Conservation (phyloP, 1,140 invertebrate species). For the Lasioglossum albipes region DNA sequence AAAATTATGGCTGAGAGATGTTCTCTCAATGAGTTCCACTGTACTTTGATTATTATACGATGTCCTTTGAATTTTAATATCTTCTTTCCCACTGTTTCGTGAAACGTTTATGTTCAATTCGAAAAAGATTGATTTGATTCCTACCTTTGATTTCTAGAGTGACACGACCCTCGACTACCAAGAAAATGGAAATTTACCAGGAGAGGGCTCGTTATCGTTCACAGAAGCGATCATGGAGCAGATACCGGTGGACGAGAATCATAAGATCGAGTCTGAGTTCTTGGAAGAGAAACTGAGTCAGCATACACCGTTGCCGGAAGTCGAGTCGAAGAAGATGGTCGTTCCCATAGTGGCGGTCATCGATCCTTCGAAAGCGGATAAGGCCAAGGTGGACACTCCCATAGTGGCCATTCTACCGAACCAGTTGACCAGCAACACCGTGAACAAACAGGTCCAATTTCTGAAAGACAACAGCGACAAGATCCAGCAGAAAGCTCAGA, state of each 20-base stretch:
- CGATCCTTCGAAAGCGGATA: conserved; percentile 32
- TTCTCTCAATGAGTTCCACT: too few relatives aligned
- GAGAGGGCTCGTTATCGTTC: not conserved
- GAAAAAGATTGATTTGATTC: too few relatives aligned
- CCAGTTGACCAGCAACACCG: not conserved
- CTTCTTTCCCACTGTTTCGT: too few relatives aligned
- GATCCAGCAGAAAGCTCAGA: conserved; percentile 35
- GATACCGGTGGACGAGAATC: conserved; percentile 2
- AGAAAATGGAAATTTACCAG: not conserved
- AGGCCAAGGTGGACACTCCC: conserved; percentile 34
- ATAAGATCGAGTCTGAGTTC: conserved; percentile 14
- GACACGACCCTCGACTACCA: not conserved
- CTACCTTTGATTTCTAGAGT: not conserved
- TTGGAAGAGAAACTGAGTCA: not conserved
- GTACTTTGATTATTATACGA: too few relatives aligned
- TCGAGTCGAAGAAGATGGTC: conserved; percentile 10
- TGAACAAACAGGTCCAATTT: conserved; percentile 23
- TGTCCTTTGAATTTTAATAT: too few relatives aligned
- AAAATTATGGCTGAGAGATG: too few relatives aligned
- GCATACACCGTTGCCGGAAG: not conserved
- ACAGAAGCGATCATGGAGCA: too few relatives aligned
- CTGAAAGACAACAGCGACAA: conserved; percentile 17
- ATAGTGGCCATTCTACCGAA: conserved; percentile 42
- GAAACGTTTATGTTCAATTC: too few relatives aligned
- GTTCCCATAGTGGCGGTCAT: conserved; percentile 55